phyloP scores from a whole-genome alignment of 1,140 invertebrate genomes.

The Stegodyphus dumicola region DNA sequence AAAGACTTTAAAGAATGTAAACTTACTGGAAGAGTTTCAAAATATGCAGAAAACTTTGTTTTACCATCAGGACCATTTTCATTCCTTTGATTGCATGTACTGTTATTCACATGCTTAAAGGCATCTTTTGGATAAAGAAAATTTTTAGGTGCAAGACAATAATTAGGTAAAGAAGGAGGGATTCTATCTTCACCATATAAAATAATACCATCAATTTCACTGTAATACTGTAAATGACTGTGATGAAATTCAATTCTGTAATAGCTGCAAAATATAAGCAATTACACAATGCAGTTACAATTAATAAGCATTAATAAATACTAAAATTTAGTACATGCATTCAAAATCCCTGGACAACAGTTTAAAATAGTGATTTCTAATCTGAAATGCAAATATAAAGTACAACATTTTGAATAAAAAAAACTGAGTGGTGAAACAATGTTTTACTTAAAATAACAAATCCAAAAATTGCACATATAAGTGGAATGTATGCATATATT shows the following conservation, averaged over 20 bases:
- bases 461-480: too few species aligned
- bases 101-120: neutral
- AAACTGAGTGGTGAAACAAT: too few species aligned
- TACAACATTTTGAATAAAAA: too few species aligned
- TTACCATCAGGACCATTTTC: neutral
- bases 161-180: slow-evolving; percentile 13
- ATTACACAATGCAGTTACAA: slow-evolving; percentile 33
- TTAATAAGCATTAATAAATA: neutral
- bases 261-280: slow-evolving; percentile 71
- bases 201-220: slow-evolving; percentile 86
- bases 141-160: neutral
- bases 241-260: slow-evolving; percentile 88
- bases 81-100: neutral
- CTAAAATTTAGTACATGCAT: neutral
- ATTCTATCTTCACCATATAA: slow-evolving; percentile 74
- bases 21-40: slow-evolving; percentile 65
- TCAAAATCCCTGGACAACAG: too few species aligned
- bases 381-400: too few species aligned
- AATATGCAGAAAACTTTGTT: slow-evolving; percentile 19
- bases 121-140: neutral
- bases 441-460: too few species aligned
- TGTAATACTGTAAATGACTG: slow-evolving; percentile 82
- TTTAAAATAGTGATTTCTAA: too few species aligned
- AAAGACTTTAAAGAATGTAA: neutral
- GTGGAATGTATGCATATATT: too few species aligned